Evolutionary conservation across 2,888 invertebrate genomes (phyloP), one percentile per base, ranked within the genome.

Genomic region (Pollenia labialis): DNA sequence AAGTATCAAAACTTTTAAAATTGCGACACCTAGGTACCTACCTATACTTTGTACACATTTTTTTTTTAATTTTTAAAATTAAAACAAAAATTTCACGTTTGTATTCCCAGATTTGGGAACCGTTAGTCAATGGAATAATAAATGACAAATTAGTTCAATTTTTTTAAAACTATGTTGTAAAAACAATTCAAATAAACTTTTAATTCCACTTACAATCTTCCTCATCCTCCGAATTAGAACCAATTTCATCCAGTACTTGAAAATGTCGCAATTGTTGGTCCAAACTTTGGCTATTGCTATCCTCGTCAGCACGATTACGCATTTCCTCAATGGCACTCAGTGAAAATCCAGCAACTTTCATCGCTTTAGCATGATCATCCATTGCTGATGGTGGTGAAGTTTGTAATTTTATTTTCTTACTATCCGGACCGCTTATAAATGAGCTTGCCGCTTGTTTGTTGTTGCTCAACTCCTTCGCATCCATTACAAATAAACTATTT

Each of bases 241-340:
- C 94, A 80, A 95, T 93, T 91, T 96, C 96, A 91, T 96, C 96
- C 46, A 96, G 92, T 84, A 96, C 95, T 90, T 96, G 95, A 91
- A 96, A 96, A 84, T 95, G 94, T 14, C 95, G 92, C 60, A 95
- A 89, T 88, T 94, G 94, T 72, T 94, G 93, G 79, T 93, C 92
- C 10, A 92, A 89, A 0, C 88, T 87, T 62, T 90, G 90, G 7
- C 90, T 91, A 3, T 90, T 90, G 2, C 91, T 88, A 62, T 90
- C 91, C 7, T 91, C 91, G 12, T 91, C 90, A 4, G 90, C 90
- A 2, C 92, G 91, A 56, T 89, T 90, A 6, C 91, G 91, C 91
- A 92, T 91, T 85, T 92, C 91, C 54, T 91, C 90, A 16, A 92
- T 92, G 32, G 92, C 93, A 44, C 93, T 93, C 46, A 92, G 82